A percentile compares a stretch with the other conserved stretches of the same genome.
Evolutionary conservation across 2,888 invertebrate genomes (phyloP).

Genomic region (Drosophila meridiana): DNA sequence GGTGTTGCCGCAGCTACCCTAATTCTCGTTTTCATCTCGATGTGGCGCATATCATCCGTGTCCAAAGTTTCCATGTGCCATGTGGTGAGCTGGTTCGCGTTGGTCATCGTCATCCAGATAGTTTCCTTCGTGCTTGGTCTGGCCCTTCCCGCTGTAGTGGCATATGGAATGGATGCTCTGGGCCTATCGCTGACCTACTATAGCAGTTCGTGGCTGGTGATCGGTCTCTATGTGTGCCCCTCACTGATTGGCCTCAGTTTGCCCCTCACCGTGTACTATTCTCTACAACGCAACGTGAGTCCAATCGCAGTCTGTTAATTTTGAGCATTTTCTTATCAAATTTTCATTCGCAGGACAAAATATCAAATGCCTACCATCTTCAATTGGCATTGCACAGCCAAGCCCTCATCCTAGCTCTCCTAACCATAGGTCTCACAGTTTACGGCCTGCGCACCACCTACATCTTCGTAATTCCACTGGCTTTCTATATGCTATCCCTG

Average conservation of each 20-base stretch:
- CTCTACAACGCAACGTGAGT: conserved; percentile 74
- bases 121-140: conserved; percentile 77
- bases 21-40: conserved; percentile 64
- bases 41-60: conserved; percentile 72
- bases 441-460: conserved; percentile 77
- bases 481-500: conserved; percentile 74
- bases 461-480: conserved; percentile 73
- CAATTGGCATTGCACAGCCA: conserved; percentile 82
- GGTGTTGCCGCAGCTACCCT: conserved; percentile 82
- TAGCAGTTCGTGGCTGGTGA: conserved; percentile 86
- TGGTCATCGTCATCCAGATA: conserved; percentile 44
- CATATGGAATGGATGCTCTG: conserved; percentile 82
- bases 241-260: conserved; percentile 78
- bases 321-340: not conserved
- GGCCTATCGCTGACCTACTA: conserved; percentile 87
- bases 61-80: conserved; percentile 44
- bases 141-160: conserved; percentile 79
- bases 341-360: conserved; percentile 59
- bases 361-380: conserved; percentile 67
- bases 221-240: conserved; percentile 83
- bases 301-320: too few relatives aligned
- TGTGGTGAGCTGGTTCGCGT: conserved; percentile 57
- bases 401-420: conserved; percentile 70
- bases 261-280: conserved; percentile 75
- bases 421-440: conserved; percentile 61